Evolutionary conservation across 2,888 invertebrate species (phyloP).

Genomic region (Rhagophthalmus giganteus): DNA sequence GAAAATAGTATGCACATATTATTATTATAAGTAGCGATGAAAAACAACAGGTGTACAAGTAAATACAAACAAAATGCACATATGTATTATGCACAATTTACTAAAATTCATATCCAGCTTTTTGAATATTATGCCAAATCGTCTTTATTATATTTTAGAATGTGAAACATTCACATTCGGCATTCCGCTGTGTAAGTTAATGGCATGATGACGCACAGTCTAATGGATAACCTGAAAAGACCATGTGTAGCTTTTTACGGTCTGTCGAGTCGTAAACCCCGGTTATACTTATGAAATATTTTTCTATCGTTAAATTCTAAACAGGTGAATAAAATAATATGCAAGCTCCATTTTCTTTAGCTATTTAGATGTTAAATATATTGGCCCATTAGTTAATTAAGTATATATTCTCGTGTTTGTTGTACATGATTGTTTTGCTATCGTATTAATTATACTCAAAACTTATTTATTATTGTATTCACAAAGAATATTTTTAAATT

Average conservation of each 20-base stretch:
- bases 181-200: background rate
- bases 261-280: conserved; percentile 31
- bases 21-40: too few species aligned
- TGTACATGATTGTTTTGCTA: too few species aligned
- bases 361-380: background rate
- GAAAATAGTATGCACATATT: too few species aligned
- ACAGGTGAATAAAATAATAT: conserved; percentile 19
- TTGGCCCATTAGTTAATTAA: background rate
- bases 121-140: background rate
- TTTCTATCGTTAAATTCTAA: conserved; percentile 17
- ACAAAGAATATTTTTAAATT: too few species aligned
- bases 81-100: background rate
- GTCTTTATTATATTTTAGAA: background rate
- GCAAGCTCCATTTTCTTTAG: background rate
- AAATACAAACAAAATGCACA: too few species aligned
- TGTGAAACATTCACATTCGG: background rate
- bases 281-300: conserved; percentile 27
- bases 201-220: background rate
- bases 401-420: too few species aligned
- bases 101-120: background rate
- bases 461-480: too few species aligned
- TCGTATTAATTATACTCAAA: too few species aligned
- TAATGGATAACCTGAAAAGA: conserved; percentile 13
- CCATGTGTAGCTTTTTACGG: conserved; percentile 25
- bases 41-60: too few species aligned